Evolutionary conservation across 2,797 vertebrate genomes (phyloP).

Genomic region (Gambusia yucatana): DNA sequence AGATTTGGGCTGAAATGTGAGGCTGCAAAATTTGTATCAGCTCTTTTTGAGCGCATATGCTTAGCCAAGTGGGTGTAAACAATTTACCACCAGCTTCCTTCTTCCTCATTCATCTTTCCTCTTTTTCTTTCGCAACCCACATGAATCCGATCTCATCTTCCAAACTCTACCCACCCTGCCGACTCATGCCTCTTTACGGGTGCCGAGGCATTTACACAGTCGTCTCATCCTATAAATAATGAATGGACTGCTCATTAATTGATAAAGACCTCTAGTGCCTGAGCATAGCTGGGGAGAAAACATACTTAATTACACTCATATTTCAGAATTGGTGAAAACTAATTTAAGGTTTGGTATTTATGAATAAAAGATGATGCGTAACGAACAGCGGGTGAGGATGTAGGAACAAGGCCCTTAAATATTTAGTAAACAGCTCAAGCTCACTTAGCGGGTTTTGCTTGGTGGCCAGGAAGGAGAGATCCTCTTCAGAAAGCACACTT

Average conservation of each 20-base stretch:
- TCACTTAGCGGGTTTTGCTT: conserved; percentile 54
- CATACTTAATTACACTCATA: conserved; percentile 80
- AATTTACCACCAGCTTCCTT: conserved; percentile 1
- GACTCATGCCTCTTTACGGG: conserved; percentile 57
- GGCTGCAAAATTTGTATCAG: neutral
- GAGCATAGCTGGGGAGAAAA: conserved; percentile 59
- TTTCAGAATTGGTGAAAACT: conserved; percentile 77
- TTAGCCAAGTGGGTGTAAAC: conserved; percentile 1
- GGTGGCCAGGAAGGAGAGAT: conserved; percentile 26
- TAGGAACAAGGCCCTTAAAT: conserved; percentile 79
- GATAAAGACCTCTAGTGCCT: conserved; percentile 69
- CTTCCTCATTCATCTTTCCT: conserved; percentile 12
- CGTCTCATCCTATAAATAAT: conserved; percentile 79
- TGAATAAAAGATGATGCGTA: conserved; percentile 83
- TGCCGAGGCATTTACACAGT: conserved; percentile 73
- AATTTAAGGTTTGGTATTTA: conserved; percentile 81
- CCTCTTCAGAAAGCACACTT: conserved; percentile 21
- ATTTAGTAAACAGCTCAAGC: conserved; percentile 75
- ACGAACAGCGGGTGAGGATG: conserved; percentile 75
- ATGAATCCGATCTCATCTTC: conserved; percentile 23
- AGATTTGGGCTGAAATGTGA: neutral
- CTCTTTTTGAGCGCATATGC: neutral
- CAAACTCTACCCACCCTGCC: conserved; percentile 40
- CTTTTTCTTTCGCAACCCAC: neutral
- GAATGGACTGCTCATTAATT: conserved; percentile 76